Base-by-base conservation (phyloP, 2,797 vertebrate genomes). In the Gallinago stenura region DNA sequence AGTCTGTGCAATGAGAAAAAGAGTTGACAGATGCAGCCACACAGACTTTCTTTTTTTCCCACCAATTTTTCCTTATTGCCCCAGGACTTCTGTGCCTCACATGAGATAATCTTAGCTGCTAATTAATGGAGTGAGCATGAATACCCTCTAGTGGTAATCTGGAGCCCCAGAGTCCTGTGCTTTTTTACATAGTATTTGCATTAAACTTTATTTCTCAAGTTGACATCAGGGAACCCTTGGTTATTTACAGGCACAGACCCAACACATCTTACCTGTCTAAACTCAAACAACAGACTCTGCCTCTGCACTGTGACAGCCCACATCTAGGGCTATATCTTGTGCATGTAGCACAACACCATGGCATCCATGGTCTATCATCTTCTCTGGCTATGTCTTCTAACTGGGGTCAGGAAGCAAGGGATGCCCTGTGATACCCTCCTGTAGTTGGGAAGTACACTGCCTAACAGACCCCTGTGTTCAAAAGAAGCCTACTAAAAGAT, bases 51-150 rank as follows among this genome's bases (percentile, higher is more conserved):
- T 10, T 3, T 65, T 50, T 60, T 81, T 75, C 65, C 9, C 56
- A 19, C 1, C 37, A 12, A 2, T 78, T 72, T 89, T 68, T 30
- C 18, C 16, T 10, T 33, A 19, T 24, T 76, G 3, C 3, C 8
- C 15, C 5, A 3, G 50, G n/a, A 53, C 8, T 68, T 75, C 6
- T 65, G 5, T 35, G 25, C 20, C 46, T 61, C 18, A 2, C 12
- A 20, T 0, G 1, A 26, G 7, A 20, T 4, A 21, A 7, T 7
- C 8, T 72, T 12, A 33, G 26, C 0, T 69, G 37, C 54, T 79
- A 89, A 43, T 43, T 28, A 18, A 2, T 30, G 6, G 13, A 35
- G 30, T 22, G 53, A 57, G 9, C 31, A 84, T 84, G 30, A 79
- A 12, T 41, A 31, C 60, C 75, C 37, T 91, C 54, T 84, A 58